Evolutionary conservation across 2,888 invertebrate genomes (phyloP).

Genomic region (Rosalia funebris): DNA sequence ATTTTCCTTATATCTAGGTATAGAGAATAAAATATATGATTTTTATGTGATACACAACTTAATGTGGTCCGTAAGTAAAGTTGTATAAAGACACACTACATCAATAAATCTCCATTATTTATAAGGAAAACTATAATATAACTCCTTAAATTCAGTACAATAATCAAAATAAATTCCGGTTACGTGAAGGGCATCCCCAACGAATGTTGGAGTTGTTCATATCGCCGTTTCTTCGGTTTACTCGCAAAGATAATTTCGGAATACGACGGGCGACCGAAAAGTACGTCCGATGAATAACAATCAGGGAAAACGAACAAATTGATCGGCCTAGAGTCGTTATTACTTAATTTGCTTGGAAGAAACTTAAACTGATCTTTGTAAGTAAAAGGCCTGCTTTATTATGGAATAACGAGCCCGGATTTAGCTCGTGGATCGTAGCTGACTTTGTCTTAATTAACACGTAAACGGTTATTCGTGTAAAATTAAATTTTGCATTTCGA

Average conservation of each 20-base stretch:
- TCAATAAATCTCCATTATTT: constrained; percentile 24
- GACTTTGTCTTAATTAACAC: no score
- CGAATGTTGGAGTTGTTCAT: constrained; percentile 1
- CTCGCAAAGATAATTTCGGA: constrained; percentile 1
- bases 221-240: constrained; percentile 13
- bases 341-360: no score
- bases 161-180: constrained; percentile 27
- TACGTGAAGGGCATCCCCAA: constrained; percentile 15
- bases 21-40: constrained; percentile 18
- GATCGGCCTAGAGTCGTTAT: no score
- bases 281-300: no score
- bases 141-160: constrained; percentile 22
- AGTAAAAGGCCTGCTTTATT: no score
- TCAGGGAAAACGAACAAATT: no score
- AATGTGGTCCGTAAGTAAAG: constrained; percentile 8
- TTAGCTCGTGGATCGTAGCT: no score
- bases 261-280: no score
- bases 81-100: constrained; percentile 19
- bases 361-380: no score
- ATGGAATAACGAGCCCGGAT: no score
- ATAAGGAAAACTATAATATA: constrained; percentile 25
- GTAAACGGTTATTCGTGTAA: no score
- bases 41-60: constrained; percentile 21
- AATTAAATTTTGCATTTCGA: no score
- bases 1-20: constrained; percentile 20